These are phyloP conservation scores for Glareola pratincola DNA, from an alignment of 2,113 vertebrate genomes.

Conservation along the genomic window DNA sequence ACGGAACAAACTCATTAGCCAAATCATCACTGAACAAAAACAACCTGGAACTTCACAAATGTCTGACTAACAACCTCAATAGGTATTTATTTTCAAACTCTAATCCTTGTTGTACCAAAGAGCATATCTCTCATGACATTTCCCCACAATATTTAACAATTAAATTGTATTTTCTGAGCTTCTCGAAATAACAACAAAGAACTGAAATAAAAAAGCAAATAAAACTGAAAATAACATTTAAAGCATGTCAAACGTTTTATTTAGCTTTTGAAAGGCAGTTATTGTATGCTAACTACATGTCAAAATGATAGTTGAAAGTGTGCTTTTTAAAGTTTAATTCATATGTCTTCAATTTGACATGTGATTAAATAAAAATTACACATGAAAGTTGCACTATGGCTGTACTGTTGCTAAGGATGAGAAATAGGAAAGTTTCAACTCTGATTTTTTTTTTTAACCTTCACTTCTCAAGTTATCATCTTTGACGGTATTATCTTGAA, in stretches of 20 bases:
- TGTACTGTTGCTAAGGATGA: not conserved
- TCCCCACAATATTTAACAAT: slow-evolving; percentile 39
- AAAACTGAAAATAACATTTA: slow-evolving; percentile 62
- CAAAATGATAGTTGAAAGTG: slow-evolving; percentile 58
- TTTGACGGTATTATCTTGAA: not conserved
- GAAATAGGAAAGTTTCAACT: not conserved
- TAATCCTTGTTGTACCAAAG: not conserved
- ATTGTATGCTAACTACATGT: slow-evolving; percentile 63
- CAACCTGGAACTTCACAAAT: not conserved
- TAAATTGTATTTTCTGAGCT: slow-evolving; percentile 54
- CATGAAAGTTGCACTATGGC: not conserved
- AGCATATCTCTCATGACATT: not conserved
- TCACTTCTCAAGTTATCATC: not conserved
- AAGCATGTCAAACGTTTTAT: slow-evolving; percentile 62
- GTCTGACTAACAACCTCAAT: slow-evolving; percentile 1
- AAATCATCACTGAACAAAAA: not conserved
- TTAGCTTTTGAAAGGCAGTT: slow-evolving; percentile 65
- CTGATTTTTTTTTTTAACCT: not conserved
- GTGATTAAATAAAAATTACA: slow-evolving; percentile 59
- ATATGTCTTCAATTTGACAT: slow-evolving; percentile 39
- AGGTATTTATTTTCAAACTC: not conserved
- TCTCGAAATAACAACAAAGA: slow-evolving; percentile 45
- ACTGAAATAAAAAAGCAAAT: slow-evolving; percentile 62
- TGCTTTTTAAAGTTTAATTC: slow-evolving; percentile 64
- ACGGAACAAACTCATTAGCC: not conserved